These are phyloP conservation scores for Brachionus plicatilis DNA, from an alignment of 1,140 invertebrate genomes.

Conservation along the genomic window DNA sequence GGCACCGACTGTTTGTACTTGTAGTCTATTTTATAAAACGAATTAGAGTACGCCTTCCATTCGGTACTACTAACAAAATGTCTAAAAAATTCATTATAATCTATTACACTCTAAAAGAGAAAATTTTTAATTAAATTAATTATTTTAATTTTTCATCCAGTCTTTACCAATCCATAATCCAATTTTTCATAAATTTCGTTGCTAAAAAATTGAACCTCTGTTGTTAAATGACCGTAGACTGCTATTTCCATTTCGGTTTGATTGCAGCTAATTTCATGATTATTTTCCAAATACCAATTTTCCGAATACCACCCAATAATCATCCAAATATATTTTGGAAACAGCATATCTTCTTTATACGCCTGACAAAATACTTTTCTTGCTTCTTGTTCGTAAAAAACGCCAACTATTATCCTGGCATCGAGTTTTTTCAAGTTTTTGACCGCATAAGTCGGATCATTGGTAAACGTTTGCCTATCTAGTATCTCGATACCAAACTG, in stretches of 20 bases:
- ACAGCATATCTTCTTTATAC: conserved; percentile 87
- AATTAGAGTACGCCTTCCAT: background rate
- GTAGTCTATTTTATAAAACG: background rate
- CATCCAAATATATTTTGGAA: conserved; percentile 96
- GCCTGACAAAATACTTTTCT: conserved; percentile 78
- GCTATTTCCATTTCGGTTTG: conserved; percentile 81
- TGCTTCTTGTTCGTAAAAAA: conserved; percentile 95
- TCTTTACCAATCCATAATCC: conserved; percentile 28
- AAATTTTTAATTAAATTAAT: background rate
- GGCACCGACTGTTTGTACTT: conserved; percentile 23
- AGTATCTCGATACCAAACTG: conserved; percentile 80
- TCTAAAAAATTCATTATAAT: conserved; percentile 10
- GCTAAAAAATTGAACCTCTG: conserved; percentile 66
- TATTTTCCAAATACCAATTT: conserved; percentile 88
- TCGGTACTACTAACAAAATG: conserved; percentile 22
- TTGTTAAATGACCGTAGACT: conserved; percentile 92
- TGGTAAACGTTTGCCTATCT: conserved; percentile 89
- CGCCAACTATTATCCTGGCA: conserved; percentile 89
- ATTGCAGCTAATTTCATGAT: conserved; percentile 84
- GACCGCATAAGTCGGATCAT: conserved; percentile 90
- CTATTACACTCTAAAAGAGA: background rate
- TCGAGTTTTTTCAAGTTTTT: conserved; percentile 83
- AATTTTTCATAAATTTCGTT: conserved; percentile 21
- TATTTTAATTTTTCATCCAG: background rate
- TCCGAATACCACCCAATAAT: conserved; percentile 99